These are phyloP conservation scores for Chiroxiphia lanceolata DNA, from an alignment of 2,797 vertebrate genomes.

Conservation along the genomic window DNA sequence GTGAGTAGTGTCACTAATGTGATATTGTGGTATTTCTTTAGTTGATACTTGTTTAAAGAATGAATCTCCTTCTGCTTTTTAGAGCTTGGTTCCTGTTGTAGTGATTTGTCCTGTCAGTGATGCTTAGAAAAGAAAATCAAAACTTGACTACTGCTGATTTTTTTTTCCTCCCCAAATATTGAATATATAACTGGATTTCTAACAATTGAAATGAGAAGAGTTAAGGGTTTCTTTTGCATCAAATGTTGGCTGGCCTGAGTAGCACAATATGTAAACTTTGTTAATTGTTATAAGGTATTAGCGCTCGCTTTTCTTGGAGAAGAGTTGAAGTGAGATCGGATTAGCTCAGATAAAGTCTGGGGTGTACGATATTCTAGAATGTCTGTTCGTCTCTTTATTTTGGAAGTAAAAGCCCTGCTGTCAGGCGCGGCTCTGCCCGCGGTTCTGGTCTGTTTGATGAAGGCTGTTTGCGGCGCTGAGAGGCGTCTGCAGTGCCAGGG, in stretches of 20 bases:
- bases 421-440: background rate
- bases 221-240: background rate
- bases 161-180: background rate
- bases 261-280: background rate
- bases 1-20: background rate
- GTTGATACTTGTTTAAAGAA: background rate
- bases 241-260: background rate
- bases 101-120: background rate
- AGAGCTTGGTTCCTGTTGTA: background rate
- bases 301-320: background rate
- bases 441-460: background rate
- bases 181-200: background rate
- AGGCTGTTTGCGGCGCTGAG: background rate
- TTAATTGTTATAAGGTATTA: background rate
- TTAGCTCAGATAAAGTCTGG: background rate
- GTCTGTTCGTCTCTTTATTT: background rate
- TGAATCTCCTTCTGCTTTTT: background rate
- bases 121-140: background rate
- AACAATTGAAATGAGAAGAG: background rate
- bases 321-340: background rate
- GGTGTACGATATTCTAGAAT: background rate
- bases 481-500: conserved; percentile 19
- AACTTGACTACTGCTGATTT: background rate
- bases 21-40: background rate
- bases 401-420: background rate